Evolutionary conservation across 2,797 vertebrate genomes (phyloP), one percentile per base, ranked within the genome.

Genomic region (Hoplostethus mediterraneus): DNA sequence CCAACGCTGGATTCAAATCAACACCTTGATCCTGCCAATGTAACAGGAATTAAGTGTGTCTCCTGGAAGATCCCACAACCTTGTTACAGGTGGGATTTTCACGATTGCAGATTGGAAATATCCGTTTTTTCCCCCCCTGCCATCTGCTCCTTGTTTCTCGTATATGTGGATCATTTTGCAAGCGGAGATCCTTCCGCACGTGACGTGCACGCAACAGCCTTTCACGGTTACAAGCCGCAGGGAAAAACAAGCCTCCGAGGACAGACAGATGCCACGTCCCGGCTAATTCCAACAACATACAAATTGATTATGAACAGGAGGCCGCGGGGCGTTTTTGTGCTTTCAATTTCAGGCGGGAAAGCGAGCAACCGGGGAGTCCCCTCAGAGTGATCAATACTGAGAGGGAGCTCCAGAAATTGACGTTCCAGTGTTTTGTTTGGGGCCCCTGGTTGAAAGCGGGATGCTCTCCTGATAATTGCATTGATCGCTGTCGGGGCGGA

Each of bases 241-340:
- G 82, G 60, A 64, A 21, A 56, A 54, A 54, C 71, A 5, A 49
- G 71, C 63, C 81, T 86, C 77, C 38, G 54, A 70, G 72, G 82
- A 87, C 17, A 31, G 80, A 79, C 72, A 79, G 67, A 79, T 36
- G 69, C 71, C 80, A 74, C 74, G 77, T 77, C 71, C 79, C 53
- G 65, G 38, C 71, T 85, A 84, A 87, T 90, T 79, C 74, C 62
- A 80, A 87, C 80, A 84, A 70, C 78, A 77, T 75, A 73, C 84
- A 82, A 73, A 70, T 42, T 78, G 83, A 79, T 89, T 84, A 76
- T 47, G 79, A 86, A 75, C 79, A 76, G 56, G 40, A 49, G 16
- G 63, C 80, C 13, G 57, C 3, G 0, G 58, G 81, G 77, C 71
- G 21, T 73, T 77, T 67, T 64, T 42, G 33, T 10, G 44, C 6